These are phyloP conservation scores for Coleophora flavipennella DNA, from an alignment of 2,888 invertebrate genomes.

Conservation along the genomic window DNA sequence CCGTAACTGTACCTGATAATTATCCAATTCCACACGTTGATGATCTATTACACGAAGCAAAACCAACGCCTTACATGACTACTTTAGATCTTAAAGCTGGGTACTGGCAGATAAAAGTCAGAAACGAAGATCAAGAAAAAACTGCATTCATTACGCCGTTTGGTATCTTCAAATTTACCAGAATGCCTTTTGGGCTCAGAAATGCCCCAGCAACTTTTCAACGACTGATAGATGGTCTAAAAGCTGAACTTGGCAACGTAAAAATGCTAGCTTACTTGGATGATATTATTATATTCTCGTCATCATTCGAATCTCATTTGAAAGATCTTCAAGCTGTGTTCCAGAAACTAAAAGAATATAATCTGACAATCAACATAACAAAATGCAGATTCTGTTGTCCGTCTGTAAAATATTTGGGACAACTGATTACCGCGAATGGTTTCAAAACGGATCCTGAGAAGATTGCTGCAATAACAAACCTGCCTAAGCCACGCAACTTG, in stretches of 20 bases:
- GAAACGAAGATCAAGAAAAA: constrained; percentile 20
- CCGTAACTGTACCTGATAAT: background rate
- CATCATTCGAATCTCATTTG: constrained; percentile 15
- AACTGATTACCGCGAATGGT: constrained; percentile 20
- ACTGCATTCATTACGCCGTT: constrained; percentile 30
- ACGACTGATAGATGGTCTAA: constrained; percentile 22
- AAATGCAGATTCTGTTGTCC: constrained; percentile 18
- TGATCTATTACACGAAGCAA: constrained; percentile 9
- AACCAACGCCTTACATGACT: constrained; percentile 10
- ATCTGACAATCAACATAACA: constrained; percentile 13
- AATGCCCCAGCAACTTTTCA: constrained; percentile 27
- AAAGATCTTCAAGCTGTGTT: constrained; percentile 15
- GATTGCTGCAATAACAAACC: constrained; percentile 7
- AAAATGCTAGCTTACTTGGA: constrained; percentile 20
- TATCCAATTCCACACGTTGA: constrained; percentile 2
- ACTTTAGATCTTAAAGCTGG: constrained; percentile 9
- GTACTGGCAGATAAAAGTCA: constrained; percentile 10
- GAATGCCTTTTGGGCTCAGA: no score
- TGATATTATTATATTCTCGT: constrained; percentile 19
- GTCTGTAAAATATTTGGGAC: constrained; percentile 18
- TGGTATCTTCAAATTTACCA: constrained; percentile 26
- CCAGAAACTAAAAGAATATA: constrained; percentile 8
- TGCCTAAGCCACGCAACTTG: constrained; percentile 7
- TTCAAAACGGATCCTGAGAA: constrained; percentile 20
- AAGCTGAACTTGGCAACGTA: constrained; percentile 9